Evolutionary conservation across 2,113 vertebrate genomes (phyloP).

Genomic region (Poicephalus gulielmi): DNA sequence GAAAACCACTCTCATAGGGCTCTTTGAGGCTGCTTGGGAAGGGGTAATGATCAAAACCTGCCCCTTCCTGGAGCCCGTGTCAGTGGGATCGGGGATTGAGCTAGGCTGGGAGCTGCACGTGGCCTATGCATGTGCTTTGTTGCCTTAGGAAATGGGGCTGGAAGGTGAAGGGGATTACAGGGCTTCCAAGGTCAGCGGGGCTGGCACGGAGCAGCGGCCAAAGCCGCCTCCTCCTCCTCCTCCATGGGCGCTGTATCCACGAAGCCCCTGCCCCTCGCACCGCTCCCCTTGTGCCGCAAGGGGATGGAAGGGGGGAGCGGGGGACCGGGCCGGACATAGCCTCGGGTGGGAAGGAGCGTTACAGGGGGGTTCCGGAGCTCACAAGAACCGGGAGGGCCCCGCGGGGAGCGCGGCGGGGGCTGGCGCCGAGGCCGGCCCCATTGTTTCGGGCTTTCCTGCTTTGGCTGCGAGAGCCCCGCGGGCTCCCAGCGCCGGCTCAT

Average conservation of each 20-base stretch:
- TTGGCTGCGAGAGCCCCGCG: accelerated
- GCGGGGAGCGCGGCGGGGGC: accelerated
- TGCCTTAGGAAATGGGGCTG: conserved; percentile 12
- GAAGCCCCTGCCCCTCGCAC: not conserved
- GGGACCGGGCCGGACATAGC: accelerated
- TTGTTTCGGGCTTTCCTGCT: not conserved
- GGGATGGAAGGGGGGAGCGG: too few species aligned
- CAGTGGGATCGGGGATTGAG: not conserved
- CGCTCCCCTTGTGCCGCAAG: too few species aligned
- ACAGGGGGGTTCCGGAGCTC: not conserved
- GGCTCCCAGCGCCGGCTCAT: not conserved
- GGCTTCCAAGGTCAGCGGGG: conserved; percentile 11
- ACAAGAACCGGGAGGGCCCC: not conserved
- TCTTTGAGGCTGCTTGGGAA: not conserved
- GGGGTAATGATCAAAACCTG: not conserved
- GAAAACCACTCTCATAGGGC: not conserved
- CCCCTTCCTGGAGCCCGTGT: not conserved
- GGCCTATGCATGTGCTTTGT: not conserved
- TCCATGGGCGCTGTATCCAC: not conserved
- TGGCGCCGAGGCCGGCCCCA: not conserved
- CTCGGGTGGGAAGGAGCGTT: accelerated
- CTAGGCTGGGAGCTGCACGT: not conserved
- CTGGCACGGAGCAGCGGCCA: accelerated
- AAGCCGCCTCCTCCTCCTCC: not conserved
- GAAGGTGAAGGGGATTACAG: conserved; percentile 46